phyloP scores from a whole-genome alignment of 2,797 vertebrate genomes.

The Eutrigla gurnardus region DNA sequence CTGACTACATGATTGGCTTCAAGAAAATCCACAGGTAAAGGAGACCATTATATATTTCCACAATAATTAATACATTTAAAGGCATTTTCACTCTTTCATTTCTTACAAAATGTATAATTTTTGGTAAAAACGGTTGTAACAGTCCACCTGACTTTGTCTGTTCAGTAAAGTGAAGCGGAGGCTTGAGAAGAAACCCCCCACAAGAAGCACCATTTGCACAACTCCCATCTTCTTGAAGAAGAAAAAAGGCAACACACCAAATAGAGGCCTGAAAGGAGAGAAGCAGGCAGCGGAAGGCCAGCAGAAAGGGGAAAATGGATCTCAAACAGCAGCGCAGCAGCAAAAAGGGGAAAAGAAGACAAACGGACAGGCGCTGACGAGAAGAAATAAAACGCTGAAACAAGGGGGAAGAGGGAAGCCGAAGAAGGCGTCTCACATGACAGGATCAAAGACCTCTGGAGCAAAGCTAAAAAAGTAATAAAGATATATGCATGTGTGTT shows the following conservation, averaged over 20 bases:
- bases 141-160: constrained; percentile 5
- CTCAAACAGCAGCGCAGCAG: constrained; percentile 10
- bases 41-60: not conserved
- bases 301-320: constrained; percentile 20
- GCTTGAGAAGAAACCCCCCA: constrained; percentile 91
- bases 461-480: constrained; percentile 72
- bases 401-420: constrained; percentile 25
- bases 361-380: constrained; percentile 34
- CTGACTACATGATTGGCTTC: constrained; percentile 94
- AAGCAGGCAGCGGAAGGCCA: not conserved
- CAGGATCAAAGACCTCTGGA: constrained; percentile 36
- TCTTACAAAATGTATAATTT: not conserved
- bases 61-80: not conserved
- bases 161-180: constrained; percentile 91
- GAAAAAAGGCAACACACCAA: constrained; percentile 67
- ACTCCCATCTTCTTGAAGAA: constrained; percentile 89
- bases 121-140: not conserved
- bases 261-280: constrained; percentile 33
- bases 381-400: constrained; percentile 42
- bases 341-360: constrained; percentile 34
- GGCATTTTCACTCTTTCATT: not conserved
- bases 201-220: constrained; percentile 90
- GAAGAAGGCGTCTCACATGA: constrained; percentile 21
- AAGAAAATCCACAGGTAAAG: constrained; percentile 91
- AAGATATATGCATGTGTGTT: not conserved